Evolutionary conservation across 2,888 invertebrate species (phyloP), one percentile per base, ranked within the genome.

Genomic region (Apotomis turbidana): DNA sequence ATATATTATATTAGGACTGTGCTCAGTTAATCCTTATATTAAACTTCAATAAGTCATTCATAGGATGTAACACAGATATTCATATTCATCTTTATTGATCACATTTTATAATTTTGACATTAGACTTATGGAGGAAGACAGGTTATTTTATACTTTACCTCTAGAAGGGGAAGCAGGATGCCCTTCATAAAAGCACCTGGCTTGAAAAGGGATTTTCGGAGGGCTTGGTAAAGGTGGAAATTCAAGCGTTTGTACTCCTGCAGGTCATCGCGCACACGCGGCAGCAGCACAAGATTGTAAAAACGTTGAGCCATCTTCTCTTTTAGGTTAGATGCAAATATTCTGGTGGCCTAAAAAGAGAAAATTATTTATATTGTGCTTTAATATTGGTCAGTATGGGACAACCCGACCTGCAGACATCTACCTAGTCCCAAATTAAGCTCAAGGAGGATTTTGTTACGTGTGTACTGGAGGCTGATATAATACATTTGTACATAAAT

Each of bases 101-200:
- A 27, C 27, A 27, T 27, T 27, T 27, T 27, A 27, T 2, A 27
- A 27, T 27, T 27, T 27, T 27, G 27, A 27, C 2, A 2, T 27
- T 41, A 6, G 41, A 41, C 41, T 6, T 6, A 41, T 6, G 41
- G 5, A 41, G 5, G 6, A 5, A 6, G 6, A 41, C 41, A 41
- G 5, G 41, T 2, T 41, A 44, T 55, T 44, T 44, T 2, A 15
- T 44, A 44, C 3, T 46, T 85, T 83, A 94, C 94, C 86, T 96
- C 96, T 52, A 97, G 88, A 58, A 97, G 87, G 0, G 97, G 97
- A 71, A 97, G 83, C 62, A 97, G 87, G 77, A 97, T 94, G 58
- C 96, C 99, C 93, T 99, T 99, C 97, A 99, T 99, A 82, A 99
- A 99, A 57, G 98, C 99, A 36, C 97, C 98, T 57, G 99, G 99